Base-by-base conservation (phyloP, 1,140 invertebrate species). In the Ceratosolen solmsi region DNA sequence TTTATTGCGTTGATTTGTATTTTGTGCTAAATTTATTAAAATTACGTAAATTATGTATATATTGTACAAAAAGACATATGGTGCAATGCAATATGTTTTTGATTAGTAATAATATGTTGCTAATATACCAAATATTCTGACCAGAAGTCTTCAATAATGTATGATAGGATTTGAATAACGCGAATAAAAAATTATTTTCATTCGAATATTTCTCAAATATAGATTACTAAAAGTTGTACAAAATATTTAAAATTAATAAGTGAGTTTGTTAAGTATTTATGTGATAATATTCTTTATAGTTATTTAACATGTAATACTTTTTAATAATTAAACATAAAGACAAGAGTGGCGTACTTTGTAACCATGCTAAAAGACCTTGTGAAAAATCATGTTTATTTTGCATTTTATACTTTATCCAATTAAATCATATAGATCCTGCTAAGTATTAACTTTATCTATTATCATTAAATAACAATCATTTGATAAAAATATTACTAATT, bases 391-490 rank as follows among this genome's bases (percentile, higher is more conserved):
- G 41, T 54, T 13, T 22, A 27, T 38, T 36, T 54, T 22, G 0
- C 25, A 27, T 38, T 56, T 33, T 13, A 46, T 46, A 46, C 13
- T 5, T 5, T 46, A 46, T 46, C 41, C 5, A 46, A 46, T 7
- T 7, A 7, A 46, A 46, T 46, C 41, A 13, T 13, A 7, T 46
- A 46, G 13, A 46, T 46, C 5, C 41, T 46, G 5, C 41, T n/a
- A 33, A 25, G 27, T 73, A 17, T 80, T 80, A 80, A 63, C 8
- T 36, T 51, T 74, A 65, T 65, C 54, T 36, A 38, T 65, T 56
- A n/a, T 7, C 74, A 65, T 74, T 80, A 65, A 80, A 74, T 17
- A 54, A 0, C 36, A 81, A 33, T 74, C 2, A 81, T 76, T 68
- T 75, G 27, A 81, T 74, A 74, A 38, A 76, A 58, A 60, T 1